Evolutionary conservation across 1,140 invertebrate genomes (phyloP).

Genomic region (Drosophila triauraria): DNA sequence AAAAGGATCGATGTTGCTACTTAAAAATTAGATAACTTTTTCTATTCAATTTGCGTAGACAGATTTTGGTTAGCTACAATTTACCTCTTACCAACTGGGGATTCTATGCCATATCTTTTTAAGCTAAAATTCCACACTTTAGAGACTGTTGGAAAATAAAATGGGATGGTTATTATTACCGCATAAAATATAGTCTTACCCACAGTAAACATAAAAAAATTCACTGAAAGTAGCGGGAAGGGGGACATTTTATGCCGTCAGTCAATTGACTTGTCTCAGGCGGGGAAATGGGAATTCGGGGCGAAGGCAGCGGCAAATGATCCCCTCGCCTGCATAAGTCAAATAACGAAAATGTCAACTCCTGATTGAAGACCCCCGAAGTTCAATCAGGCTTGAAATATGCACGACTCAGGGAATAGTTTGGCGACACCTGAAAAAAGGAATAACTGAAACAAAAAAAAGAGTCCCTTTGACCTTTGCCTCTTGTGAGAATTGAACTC

Average conservation of each 20-base stretch:
- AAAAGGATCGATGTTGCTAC: not conserved
- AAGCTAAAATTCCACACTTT: no score
- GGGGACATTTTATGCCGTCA: conserved; percentile 35
- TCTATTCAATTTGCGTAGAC: not conserved
- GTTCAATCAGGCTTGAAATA: conserved; percentile 46
- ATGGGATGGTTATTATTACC: not conserved
- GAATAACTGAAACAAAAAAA: not conserved
- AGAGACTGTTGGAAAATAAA: not conserved
- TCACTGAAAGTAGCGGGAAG: not conserved
- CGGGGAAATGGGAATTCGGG: conserved; percentile 10
- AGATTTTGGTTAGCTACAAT: not conserved
- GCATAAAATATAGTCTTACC: not conserved
- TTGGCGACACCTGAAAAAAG: not conserved
- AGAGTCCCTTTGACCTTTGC: conserved; percentile 82
- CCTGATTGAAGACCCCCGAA: conserved; percentile 39
- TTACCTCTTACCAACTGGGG: no score
- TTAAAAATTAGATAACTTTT: not conserved
- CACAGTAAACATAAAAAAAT: conserved; percentile 16
- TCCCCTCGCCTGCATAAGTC: conserved; percentile 38
- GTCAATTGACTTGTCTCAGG: conserved; percentile 66
- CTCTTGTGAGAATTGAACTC: conserved; percentile 95
- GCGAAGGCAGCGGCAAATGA: conserved; percentile 26
- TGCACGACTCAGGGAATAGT: conserved; percentile 23
- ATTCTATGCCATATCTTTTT: no score
- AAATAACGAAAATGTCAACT: conserved; percentile 43